Evolutionary conservation across 2,888 invertebrate genomes (phyloP).

Genomic region (Operophtera brumata): DNA sequence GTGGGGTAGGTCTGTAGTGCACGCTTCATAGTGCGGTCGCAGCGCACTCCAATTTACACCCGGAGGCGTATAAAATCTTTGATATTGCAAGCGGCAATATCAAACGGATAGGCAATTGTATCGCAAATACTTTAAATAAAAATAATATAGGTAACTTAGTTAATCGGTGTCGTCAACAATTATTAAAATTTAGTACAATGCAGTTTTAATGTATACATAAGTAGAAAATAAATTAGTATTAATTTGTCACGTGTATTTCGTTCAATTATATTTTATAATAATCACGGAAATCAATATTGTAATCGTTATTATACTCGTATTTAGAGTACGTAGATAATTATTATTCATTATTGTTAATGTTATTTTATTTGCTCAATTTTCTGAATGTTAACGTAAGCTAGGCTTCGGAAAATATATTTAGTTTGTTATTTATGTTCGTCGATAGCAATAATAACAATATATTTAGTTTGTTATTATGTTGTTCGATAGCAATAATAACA

Average conservation of each 20-base stretch:
- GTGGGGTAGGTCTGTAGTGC: conserved; percentile 17
- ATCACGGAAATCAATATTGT: conserved; percentile 52
- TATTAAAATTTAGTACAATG: conserved; percentile 70
- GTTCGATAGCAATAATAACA: conserved; percentile 34
- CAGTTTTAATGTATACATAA: conserved; percentile 59
- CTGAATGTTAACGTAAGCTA: conserved; percentile 72
- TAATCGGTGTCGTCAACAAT: conserved; percentile 66
- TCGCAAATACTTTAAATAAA: conserved; percentile 54
- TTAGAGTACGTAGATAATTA: conserved; percentile 57
- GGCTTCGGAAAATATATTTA: conserved; percentile 58
- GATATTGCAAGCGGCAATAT: conserved; percentile 40
- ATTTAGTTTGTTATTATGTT: no score
- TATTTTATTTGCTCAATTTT: conserved; percentile 80
- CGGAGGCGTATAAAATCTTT: conserved; percentile 28
- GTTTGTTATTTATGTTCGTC: conserved; percentile 56
- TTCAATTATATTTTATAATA: conserved; percentile 59
- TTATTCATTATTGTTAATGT: conserved; percentile 71
- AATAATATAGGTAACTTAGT: conserved; percentile 44
- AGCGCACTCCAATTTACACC: background rate
- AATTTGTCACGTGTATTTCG: conserved; percentile 57
- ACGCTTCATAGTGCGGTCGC: conserved; percentile 18
- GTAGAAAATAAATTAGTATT: conserved; percentile 48
- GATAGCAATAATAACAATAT: conserved; percentile 7
- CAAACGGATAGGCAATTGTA: conserved; percentile 57
- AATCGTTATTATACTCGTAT: conserved; percentile 68